Percentiles rank a stretch among this genome's conserved stretches.
These are phyloP conservation scores for Stenotaenia linearis DNA, from an alignment of 2,888 invertebrate species.

Conservation along the genomic window DNA sequence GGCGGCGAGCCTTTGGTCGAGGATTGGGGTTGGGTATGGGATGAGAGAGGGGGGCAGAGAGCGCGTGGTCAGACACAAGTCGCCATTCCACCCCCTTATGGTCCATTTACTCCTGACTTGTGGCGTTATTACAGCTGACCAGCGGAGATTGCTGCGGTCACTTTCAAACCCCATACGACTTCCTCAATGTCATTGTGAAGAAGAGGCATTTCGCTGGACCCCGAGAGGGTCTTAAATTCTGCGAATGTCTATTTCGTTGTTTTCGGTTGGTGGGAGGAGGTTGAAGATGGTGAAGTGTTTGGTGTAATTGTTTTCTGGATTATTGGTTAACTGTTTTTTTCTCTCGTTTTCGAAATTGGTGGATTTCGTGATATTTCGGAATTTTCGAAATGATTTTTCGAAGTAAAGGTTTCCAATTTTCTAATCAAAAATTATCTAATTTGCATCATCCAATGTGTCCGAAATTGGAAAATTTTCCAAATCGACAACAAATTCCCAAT, in stretches of 20 bases:
- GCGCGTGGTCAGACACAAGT: slow-evolving; percentile 8
- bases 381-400: no score
- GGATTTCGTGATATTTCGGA: no score
- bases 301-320: no score
- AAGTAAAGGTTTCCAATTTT: no score
- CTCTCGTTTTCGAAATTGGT: no score
- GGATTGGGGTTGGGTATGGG: not conserved
- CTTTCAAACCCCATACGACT: slow-evolving; percentile 21
- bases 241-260: not conserved
- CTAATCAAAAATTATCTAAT: no score
- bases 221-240: slow-evolving; percentile 12
- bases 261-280: no score
- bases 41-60: not conserved
- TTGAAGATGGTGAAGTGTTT: no score
- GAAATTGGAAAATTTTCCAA: no score
- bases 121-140: slow-evolving; percentile 24
- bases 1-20: slow-evolving; percentile 10
- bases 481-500: no score
- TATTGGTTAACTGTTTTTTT: no score
- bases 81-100: slow-evolving; percentile 2
- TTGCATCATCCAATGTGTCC: no score
- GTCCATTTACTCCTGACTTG: slow-evolving; percentile 23
- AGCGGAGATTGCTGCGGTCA: slow-evolving; percentile 26
- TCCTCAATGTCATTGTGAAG: slow-evolving; percentile 26
- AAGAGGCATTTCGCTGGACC: not conserved